Conservation (phyloP, 2,888 invertebrate genomes). For the Chymomyza caudatula region DNA sequence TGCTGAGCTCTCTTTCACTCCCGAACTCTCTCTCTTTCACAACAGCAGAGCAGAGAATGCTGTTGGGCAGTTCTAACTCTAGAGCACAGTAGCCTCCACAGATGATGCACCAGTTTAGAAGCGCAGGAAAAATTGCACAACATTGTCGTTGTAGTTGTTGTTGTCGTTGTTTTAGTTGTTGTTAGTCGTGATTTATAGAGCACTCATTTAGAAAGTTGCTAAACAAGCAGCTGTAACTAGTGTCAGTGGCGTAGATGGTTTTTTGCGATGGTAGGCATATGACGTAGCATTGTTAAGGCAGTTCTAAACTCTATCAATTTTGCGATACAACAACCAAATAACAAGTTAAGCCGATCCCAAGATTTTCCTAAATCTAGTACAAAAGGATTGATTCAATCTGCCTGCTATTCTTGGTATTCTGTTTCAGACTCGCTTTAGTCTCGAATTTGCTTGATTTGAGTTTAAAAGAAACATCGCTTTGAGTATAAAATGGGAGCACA, state of each 20-base stretch:
- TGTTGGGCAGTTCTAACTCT: background rate
- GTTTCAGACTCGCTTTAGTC: too few species aligned
- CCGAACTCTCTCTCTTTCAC: background rate
- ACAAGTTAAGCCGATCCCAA: too few species aligned
- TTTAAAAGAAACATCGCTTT: too few species aligned
- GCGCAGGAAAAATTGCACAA: background rate
- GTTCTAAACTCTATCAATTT: too few species aligned
- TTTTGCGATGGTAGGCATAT: too few species aligned
- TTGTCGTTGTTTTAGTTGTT: conserved; percentile 39
- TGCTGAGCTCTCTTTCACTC: background rate
- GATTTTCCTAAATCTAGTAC: too few species aligned
- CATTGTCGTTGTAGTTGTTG: background rate
- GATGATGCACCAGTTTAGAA: background rate
- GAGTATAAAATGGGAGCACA: too few species aligned
- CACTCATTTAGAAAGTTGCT: conserved; percentile 72
- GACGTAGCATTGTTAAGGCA: too few species aligned
- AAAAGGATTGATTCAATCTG: too few species aligned
- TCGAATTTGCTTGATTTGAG: too few species aligned
- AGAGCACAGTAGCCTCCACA: conserved; percentile 30
- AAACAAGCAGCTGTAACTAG: conserved; percentile 53
- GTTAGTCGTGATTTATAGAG: conserved; percentile 70
- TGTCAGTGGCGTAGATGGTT: background rate
- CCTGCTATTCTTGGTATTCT: too few species aligned
- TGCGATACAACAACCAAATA: too few species aligned
- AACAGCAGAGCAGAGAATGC: background rate